phyloP scores from a whole-genome alignment of 2,113 vertebrate genomes.

The Proterorhinus semilunaris region DNA sequence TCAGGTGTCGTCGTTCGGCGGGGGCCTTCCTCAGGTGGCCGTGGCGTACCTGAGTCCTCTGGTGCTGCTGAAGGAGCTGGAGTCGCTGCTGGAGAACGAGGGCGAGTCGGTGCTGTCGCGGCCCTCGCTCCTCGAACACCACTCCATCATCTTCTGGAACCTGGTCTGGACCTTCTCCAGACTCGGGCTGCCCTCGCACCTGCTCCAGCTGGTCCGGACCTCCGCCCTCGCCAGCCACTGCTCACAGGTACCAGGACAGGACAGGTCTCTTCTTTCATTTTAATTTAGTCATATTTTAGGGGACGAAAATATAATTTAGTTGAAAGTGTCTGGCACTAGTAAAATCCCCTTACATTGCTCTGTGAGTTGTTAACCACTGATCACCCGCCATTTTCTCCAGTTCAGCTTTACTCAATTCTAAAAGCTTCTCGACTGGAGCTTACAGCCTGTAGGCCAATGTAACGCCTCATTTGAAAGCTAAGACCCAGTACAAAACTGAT shows the following conservation, averaged over 20 bases:
- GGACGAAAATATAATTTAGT: no score
- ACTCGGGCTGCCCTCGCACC: constrained; percentile 82
- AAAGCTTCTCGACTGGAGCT: no score
- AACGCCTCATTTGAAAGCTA: no score
- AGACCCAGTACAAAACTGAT: no score
- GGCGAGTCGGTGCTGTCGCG: constrained; percentile 85
- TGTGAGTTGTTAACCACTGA: no score
- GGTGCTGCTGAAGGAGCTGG: constrained; percentile 91
- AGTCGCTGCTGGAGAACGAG: constrained; percentile 91
- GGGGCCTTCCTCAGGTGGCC: constrained; percentile 64
- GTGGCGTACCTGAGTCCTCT: constrained; percentile 92
- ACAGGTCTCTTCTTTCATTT: no score
- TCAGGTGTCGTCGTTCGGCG: constrained; percentile 5
- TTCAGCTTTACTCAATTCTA: no score
- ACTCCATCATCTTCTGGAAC: constrained; percentile 96
- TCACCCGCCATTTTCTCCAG: no score
- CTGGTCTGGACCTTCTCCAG: constrained; percentile 94
- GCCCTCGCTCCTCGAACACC: constrained; percentile 83
- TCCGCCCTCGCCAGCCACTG: constrained; percentile 68
- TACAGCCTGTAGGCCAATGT: no score
- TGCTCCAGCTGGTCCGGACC: constrained; percentile 82
- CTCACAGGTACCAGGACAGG: constrained; percentile 72
- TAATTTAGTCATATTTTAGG: no score
- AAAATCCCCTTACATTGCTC: no score
- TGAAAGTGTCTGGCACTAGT: no score